A percentile compares a stretch with the other conserved stretches of the same genome.
Conservation (phyloP, 2,888 invertebrate genomes). For the Orthosia gothica region DNA sequence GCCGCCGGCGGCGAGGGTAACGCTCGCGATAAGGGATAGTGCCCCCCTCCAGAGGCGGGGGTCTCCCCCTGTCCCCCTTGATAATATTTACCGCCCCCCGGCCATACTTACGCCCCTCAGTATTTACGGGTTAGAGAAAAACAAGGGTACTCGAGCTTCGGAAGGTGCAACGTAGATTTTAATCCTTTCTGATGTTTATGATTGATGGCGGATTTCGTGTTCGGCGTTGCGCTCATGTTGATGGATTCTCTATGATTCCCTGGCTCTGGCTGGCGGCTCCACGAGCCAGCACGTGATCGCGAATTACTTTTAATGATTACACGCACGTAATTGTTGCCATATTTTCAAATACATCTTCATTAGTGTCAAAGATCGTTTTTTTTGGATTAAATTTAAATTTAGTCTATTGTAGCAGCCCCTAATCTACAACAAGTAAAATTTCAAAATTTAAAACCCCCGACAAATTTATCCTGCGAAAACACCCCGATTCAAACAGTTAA, state of each 20-base stretch:
- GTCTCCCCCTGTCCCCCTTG: constrained; percentile 85
- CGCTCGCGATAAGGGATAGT: constrained; percentile 92
- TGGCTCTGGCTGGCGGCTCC: constrained; percentile 38
- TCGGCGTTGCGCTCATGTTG: constrained; percentile 88
- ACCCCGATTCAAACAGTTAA: too few species aligned
- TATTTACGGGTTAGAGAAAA: constrained; percentile 92
- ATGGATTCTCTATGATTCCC: constrained; percentile 88
- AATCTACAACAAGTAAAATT: too few species aligned
- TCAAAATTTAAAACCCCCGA: too few species aligned
- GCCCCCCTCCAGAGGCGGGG: constrained; percentile 84
- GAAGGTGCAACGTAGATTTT: constrained; percentile 92
- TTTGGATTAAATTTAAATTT: constrained; percentile 17
- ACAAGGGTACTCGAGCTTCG: constrained; percentile 91
- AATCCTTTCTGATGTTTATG: constrained; percentile 92
- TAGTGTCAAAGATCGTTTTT: constrained; percentile 43
- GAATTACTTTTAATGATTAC: constrained; percentile 79
- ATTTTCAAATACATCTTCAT: constrained; percentile 52
- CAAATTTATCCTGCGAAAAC: too few species aligned
- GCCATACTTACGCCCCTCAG: constrained; percentile 91
- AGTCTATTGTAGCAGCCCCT: constrained; percentile 9
- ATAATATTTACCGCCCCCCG: constrained; percentile 92
- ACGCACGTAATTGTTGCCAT: constrained; percentile 45
- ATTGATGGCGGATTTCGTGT: constrained; percentile 91
- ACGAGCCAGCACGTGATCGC: constrained; percentile 54
- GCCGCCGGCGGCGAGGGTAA: constrained; percentile 89